Conservation (phyloP, 2,888 invertebrate genomes). For the Limnephilus lunatus region DNA sequence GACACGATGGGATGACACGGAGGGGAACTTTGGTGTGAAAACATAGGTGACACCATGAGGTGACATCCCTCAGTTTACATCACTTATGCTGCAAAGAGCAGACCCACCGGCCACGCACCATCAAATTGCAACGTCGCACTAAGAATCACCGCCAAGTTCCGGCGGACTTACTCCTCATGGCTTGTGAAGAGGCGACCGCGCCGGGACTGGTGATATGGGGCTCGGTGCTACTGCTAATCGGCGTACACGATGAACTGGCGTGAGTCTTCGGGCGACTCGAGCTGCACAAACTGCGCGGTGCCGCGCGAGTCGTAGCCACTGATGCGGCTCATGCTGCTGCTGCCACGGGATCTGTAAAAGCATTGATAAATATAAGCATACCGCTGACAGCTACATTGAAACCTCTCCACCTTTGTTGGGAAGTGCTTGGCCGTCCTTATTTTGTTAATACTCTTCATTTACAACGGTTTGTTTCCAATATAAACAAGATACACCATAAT, state of each 20-base stretch:
- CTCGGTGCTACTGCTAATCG: constrained; percentile 74
- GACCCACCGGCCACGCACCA: background rate
- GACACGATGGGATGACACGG: background rate
- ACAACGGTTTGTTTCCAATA: too few species aligned
- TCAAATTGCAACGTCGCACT: background rate
- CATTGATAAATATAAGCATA: background rate
- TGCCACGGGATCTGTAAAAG: constrained; percentile 68
- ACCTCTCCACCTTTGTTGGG: too few species aligned
- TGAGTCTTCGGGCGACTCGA: constrained; percentile 81
- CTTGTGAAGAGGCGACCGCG: background rate
- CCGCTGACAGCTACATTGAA: too few species aligned
- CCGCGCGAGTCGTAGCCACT: constrained; percentile 74
- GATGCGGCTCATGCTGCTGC: constrained; percentile 75
- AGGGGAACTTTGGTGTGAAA: background rate
- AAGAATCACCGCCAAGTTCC: background rate
- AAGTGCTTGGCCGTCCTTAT: too few species aligned
- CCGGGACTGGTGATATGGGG: background rate
- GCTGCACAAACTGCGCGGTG: constrained; percentile 74
- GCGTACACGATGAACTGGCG: constrained; percentile 92
- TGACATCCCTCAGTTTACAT: background rate
- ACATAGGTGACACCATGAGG: background rate
- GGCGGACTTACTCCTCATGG: background rate
- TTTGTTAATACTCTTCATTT: too few species aligned
- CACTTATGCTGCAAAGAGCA: background rate
- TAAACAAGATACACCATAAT: too few species aligned